Conservation (phyloP, 1,140 invertebrate genomes). For the Papilio xuthus region DNA sequence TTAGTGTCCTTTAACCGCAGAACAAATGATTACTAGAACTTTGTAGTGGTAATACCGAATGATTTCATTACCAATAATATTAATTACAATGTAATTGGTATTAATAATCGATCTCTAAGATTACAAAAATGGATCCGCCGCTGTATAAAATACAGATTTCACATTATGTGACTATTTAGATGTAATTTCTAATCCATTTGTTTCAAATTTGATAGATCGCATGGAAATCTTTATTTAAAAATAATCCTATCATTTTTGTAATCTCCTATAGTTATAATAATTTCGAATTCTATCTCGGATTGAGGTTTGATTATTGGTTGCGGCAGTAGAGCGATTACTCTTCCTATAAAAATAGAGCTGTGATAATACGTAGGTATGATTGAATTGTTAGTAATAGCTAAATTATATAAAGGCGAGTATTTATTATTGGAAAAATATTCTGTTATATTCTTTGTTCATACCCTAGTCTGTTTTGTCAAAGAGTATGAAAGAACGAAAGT, state of each 20-base stretch:
- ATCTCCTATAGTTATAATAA: too few relatives aligned
- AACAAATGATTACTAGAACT: neutral
- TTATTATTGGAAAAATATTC: neutral
- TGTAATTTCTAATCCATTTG: too few relatives aligned
- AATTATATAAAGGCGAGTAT: neutral
- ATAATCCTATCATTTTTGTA: too few relatives aligned
- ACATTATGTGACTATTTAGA: too few relatives aligned
- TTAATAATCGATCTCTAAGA: neutral
- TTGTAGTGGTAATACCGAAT: neutral
- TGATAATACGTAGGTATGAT: slow-evolving; percentile 18
- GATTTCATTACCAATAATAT: neutral
- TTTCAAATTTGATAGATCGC: too few relatives aligned
- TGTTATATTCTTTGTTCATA: neutral
- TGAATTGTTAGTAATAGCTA: neutral
- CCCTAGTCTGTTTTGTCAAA: neutral
- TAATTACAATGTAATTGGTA: neutral
- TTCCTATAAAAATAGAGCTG: neutral
- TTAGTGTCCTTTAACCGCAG: neutral
- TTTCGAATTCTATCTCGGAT: neutral
- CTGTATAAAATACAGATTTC: too few relatives aligned
- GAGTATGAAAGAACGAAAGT: neutral
- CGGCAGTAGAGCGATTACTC: neutral
- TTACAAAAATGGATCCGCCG: too few relatives aligned
- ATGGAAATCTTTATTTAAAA: too few relatives aligned
- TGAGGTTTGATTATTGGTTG: neutral